These are phyloP conservation scores for Tyria jacobaeae DNA, from an alignment of 2,888 invertebrate species.

Conservation along the genomic window DNA sequence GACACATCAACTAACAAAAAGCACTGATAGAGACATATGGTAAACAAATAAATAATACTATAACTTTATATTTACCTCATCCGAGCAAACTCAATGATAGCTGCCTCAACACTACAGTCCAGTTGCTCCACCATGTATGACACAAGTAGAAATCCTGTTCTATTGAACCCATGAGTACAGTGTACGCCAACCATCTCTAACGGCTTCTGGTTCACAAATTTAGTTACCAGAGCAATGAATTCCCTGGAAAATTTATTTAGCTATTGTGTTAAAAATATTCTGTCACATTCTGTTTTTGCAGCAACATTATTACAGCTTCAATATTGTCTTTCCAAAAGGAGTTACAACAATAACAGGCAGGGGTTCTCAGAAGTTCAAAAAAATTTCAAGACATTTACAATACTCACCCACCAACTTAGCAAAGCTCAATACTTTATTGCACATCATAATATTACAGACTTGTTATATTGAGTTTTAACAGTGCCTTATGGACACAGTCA, in stretches of 20 bases:
- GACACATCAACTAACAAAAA: too few species aligned
- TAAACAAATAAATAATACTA: too few species aligned
- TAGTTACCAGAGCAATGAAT: constrained; percentile 93
- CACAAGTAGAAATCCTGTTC: constrained; percentile 98
- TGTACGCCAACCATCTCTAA: constrained; percentile 93
- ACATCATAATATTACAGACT: too few species aligned
- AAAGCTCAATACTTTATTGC: too few species aligned
- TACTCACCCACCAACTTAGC: too few species aligned
- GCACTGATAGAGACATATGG: too few species aligned
- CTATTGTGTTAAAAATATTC: neutral
- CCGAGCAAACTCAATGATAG: constrained; percentile 91
- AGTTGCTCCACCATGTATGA: constrained; percentile 95
- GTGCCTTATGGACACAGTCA: too few species aligned
- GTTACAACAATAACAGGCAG: too few species aligned
- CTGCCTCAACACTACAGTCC: constrained; percentile 94
- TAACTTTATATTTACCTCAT: constrained; percentile 79
- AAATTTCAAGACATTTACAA: too few species aligned
- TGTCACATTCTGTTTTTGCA: neutral
- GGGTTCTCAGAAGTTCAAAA: too few species aligned
- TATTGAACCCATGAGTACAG: constrained; percentile 99
- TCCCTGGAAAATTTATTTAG: constrained; percentile 63
- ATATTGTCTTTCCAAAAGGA: neutral
- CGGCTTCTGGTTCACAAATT: constrained; percentile 93
- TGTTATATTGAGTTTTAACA: too few species aligned
- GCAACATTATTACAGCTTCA: neutral